Percentiles rank a stretch among this genome's conserved stretches.
These are phyloP conservation scores for Leguminivora glycinivorella DNA, from an alignment of 1,140 invertebrate genomes.

Conservation along the genomic window DNA sequence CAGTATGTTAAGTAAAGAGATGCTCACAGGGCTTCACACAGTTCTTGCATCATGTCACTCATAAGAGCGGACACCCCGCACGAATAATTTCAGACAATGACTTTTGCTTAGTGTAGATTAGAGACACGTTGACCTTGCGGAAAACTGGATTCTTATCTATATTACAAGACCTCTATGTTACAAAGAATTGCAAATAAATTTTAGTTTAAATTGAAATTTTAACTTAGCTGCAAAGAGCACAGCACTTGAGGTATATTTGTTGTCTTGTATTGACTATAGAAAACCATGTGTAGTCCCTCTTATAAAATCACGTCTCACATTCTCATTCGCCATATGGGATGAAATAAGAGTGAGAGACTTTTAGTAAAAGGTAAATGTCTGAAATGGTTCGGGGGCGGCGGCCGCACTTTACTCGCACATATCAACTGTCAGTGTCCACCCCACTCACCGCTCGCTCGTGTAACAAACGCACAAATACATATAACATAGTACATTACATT, in stretches of 20 bases:
- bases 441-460: neutral
- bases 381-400: neutral
- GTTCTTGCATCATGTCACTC: conserved; percentile 71
- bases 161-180: no score
- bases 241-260: no score
- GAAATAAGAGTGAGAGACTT: neutral
- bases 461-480: conserved; percentile 16
- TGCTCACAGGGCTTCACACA: conserved; percentile 63
- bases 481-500: conserved; percentile 7
- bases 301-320: no score
- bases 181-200: no score
- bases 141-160: no score
- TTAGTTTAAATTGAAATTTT: no score
- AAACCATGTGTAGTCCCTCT: no score
- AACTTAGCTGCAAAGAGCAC: no score
- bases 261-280: no score
- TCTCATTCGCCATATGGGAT: neutral
- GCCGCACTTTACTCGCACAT: conserved; percentile 8
- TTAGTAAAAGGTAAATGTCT: neutral
- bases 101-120: neutral
- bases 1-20: conserved; percentile 48
- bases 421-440: conserved; percentile 6
- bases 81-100: conserved; percentile 33
- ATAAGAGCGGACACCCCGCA: neutral
- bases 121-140: conserved; percentile 17